Conservation (phyloP, 2,113 vertebrate species). For the Symphodus melops region DNA sequence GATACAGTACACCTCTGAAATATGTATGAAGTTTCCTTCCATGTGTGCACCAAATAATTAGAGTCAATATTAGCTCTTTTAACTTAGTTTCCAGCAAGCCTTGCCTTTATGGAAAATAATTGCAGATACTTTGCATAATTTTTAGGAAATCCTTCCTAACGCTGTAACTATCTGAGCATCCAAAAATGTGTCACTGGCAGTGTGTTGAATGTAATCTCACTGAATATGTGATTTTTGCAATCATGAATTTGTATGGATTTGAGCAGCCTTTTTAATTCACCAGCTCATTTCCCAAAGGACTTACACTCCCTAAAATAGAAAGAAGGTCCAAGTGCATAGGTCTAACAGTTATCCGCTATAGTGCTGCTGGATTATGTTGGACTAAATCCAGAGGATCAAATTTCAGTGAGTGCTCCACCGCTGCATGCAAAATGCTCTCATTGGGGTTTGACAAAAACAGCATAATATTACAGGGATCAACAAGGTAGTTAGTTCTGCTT, state of each 20-base stretch:
- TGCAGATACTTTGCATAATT: constrained; percentile 20
- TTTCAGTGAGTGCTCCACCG: constrained; percentile 76
- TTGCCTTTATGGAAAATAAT: constrained; percentile 10
- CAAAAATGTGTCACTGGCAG: constrained; percentile 47
- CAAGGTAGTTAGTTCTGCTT: constrained; percentile 69
- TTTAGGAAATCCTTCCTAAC: constrained; percentile 11
- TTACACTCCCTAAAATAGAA: constrained; percentile 75
- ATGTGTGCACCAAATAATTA: not conserved
- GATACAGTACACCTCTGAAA: not conserved
- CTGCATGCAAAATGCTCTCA: constrained; percentile 59
- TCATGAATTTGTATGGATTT: constrained; percentile 65
- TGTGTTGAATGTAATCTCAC: constrained; percentile 61
- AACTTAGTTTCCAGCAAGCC: not conserved
- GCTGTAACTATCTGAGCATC: constrained; percentile 43
- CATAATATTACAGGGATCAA: constrained; percentile 71
- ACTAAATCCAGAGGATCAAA: constrained; percentile 79
- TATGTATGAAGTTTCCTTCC: not conserved
- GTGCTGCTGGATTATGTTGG: constrained; percentile 77
- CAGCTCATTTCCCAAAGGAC: constrained; percentile 76
- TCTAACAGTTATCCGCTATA: constrained; percentile 77
- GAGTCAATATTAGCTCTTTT: not conserved
- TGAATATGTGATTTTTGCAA: constrained; percentile 63
- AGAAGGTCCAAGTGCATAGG: constrained; percentile 74
- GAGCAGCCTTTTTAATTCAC: constrained; percentile 73
- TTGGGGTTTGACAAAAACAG: constrained; percentile 68